phyloP scores from a whole-genome alignment of 1,140 invertebrate genomes.

The Agrilus planipennis region DNA sequence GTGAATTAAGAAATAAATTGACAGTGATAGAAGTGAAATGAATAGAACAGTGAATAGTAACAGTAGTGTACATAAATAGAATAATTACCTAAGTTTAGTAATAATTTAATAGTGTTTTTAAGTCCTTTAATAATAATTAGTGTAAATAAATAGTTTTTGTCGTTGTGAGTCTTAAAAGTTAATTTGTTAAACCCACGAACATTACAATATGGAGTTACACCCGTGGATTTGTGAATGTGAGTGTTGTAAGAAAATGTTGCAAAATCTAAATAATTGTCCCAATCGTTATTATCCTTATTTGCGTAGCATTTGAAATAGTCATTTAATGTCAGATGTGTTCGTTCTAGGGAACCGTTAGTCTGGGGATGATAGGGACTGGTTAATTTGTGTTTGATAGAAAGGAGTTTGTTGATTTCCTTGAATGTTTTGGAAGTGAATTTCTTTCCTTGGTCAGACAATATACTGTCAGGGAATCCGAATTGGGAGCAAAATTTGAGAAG shows the following conservation, averaged over 20 bases:
- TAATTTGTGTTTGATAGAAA: slow-evolving; percentile 25
- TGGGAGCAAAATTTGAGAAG: slow-evolving; percentile 24
- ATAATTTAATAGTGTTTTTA: too few relatives aligned
- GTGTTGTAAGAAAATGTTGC: slow-evolving; percentile 38
- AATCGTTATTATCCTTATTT: slow-evolving; percentile 27
- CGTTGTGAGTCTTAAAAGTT: too few relatives aligned
- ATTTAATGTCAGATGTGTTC: slow-evolving; percentile 31
- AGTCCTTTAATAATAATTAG: too few relatives aligned
- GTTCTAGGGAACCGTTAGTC: slow-evolving; percentile 30
- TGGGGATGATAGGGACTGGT: slow-evolving; percentile 34
- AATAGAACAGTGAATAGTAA: too few relatives aligned
- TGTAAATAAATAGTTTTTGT: too few relatives aligned
- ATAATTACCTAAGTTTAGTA: too few relatives aligned
- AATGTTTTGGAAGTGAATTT: slow-evolving; percentile 28
- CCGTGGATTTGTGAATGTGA: slow-evolving; percentile 29
- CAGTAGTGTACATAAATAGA: too few relatives aligned
- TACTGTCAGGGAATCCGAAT: slow-evolving; percentile 25
- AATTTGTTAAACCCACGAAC: too few relatives aligned
- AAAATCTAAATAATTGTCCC: slow-evolving; percentile 34
- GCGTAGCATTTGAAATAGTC: slow-evolving; percentile 34
- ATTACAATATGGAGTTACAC: too few relatives aligned
- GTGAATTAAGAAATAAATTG: too few relatives aligned
- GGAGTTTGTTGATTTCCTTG: slow-evolving; percentile 27
- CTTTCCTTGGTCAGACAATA: slow-evolving; percentile 23
- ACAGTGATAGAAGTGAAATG: too few relatives aligned